Conservation (phyloP, 2,888 invertebrate genomes). For the Sceliomorpha sp. region DNA sequence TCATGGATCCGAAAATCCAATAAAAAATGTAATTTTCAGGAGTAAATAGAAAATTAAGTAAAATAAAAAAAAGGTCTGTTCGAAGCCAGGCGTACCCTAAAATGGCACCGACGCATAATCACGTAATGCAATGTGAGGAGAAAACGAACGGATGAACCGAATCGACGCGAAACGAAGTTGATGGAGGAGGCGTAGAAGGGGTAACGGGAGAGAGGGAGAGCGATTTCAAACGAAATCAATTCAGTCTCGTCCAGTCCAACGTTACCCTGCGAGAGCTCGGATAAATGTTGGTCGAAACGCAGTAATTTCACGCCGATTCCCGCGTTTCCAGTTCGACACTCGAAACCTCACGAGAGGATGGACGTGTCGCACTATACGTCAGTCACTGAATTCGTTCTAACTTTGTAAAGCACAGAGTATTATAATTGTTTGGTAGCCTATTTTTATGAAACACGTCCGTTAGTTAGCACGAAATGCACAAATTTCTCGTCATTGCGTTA, state of each 20-base stretch:
- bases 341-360: conserved; percentile 61
- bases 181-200: conserved; percentile 61
- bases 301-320: conserved; percentile 76
- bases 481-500: conserved; percentile 17
- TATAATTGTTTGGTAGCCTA: conserved; percentile 51
- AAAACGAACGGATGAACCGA: conserved; percentile 53
- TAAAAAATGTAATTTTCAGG: neutral
- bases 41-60: conserved; percentile 16
- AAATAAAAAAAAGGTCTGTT: conserved; percentile 40
- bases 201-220: conserved; percentile 57
- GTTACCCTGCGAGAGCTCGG: conserved; percentile 71
- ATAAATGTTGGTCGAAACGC: conserved; percentile 78
- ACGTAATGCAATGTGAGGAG: conserved; percentile 45
- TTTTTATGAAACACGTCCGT: conserved; percentile 24
- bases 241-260: conserved; percentile 77
- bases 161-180: conserved; percentile 58
- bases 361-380: conserved; percentile 58
- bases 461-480: conserved; percentile 6
- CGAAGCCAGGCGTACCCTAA: conserved; percentile 34
- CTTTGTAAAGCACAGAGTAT: conserved; percentile 37
- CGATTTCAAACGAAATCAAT: conserved; percentile 80
- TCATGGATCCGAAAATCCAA: neutral
- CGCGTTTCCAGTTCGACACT: conserved; percentile 72
- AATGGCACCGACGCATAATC: conserved; percentile 43
- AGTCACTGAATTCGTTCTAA: conserved; percentile 52